These are phyloP conservation scores for Strigamia maritima DNA, from an alignment of 2,888 invertebrate genomes.

Conservation along the genomic window DNA sequence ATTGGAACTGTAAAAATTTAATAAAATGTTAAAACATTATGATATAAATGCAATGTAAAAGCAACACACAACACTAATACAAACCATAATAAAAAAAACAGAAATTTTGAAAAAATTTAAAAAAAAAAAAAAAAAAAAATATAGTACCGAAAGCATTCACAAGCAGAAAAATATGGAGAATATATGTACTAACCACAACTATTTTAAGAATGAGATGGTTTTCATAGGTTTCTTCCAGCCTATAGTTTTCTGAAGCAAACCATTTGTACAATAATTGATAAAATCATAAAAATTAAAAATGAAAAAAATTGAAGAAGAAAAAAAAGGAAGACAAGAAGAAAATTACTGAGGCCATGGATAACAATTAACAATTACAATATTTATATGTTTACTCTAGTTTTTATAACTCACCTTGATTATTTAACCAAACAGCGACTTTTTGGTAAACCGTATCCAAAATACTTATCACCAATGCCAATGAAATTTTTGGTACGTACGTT, in stretches of 20 bases:
- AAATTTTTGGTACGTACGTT: slow-evolving; percentile 84
- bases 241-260: slow-evolving; percentile 55
- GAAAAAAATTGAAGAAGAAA: no score
- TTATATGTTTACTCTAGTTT: no score
- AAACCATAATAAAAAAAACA: neutral
- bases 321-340: no score
- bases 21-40: no score
- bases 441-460: slow-evolving; percentile 90
- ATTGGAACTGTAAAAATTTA: slow-evolving; percentile 78
- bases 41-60: neutral
- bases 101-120: no score
- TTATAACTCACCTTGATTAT: slow-evolving; percentile 83
- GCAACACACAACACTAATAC: neutral
- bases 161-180: slow-evolving; percentile 12
- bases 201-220: slow-evolving; percentile 57
- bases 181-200: slow-evolving; percentile 52
- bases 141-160: neutral
- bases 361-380: slow-evolving; percentile 15
- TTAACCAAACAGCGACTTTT: slow-evolving; percentile 88
- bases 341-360: neutral
- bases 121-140: neutral
- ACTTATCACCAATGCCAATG: slow-evolving; percentile 84
- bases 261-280: slow-evolving; percentile 28
- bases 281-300: no score
- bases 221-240: slow-evolving; percentile 57